Base-by-base conservation (phyloP, 1,140 invertebrate genomes). In the Bombus affinis region DNA sequence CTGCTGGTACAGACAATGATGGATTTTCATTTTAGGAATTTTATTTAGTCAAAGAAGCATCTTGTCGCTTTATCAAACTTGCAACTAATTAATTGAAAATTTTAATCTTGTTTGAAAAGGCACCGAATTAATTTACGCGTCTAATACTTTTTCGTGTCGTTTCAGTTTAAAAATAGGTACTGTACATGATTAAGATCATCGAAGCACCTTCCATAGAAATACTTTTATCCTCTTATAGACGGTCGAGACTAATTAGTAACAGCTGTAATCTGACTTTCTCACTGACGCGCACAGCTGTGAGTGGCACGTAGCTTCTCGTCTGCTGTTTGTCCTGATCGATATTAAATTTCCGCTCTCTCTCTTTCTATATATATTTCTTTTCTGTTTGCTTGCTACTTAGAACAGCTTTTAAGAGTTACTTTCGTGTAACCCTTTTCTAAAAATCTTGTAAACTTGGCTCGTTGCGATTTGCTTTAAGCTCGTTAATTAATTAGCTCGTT, bases 261-360 rank as follows among this genome's bases (percentile, higher is more conserved):
- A 77, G 32, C 25, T 28, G 35, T 32, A 77, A 62, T 53, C 35
- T 9, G 37, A 62, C 25, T 77, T 57, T 22, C n/a, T 35, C 9
- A 42, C 3, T 37, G 22, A 47, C 47, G 35, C 5, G 47, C 32
- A 25, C 75, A 62, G 75, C 37, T 77, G 75, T 6, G 12, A 39
- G 75, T 39, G 75, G 37, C 75, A 32, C 35, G 32, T 10, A n/a
- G 12, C 32, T 76, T 9, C 32, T 37, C 53, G 22, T 2, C 22
- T 28, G 18, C n/a, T 32, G 18, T 44, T 75, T 77, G 22, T 62
- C 57, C 18, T 18, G 75, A 77, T 77, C 75, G 75, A 77, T 62
- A 62, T 77, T 77, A 42, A 77, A 77, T 77, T 57, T 42, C 28
- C 39, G 15, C n/a, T 4, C 8, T 15, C 13, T 44, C 70, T n/a